phyloP scores from a whole-genome alignment of 1,140 invertebrate genomes.

The Calosoma granatense region DNA sequence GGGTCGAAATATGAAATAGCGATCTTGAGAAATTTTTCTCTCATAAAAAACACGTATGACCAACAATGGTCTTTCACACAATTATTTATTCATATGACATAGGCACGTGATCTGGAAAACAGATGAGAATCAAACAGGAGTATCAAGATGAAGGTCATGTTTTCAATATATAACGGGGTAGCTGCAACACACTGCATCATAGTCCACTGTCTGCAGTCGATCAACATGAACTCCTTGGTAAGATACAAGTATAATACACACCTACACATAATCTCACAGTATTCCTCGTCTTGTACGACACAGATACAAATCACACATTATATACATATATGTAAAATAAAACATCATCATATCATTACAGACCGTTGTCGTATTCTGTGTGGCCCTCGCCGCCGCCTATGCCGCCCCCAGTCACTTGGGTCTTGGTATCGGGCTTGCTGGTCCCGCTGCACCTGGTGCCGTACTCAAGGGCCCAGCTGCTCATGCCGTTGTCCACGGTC shows the following conservation, averaged over 20 bases:
- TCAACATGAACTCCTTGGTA: constrained; percentile 26
- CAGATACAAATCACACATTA: no score
- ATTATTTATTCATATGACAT: not conserved
- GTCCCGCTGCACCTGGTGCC: constrained; percentile 26
- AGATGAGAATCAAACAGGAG: not conserved
- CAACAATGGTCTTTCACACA: not conserved
- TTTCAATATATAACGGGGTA: not conserved
- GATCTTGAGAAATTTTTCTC: not conserved
- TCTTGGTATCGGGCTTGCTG: constrained; percentile 22
- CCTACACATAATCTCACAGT: no score
- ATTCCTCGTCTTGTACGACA: no score
- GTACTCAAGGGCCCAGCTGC: constrained; percentile 22
- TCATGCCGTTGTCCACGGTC: constrained; percentile 19
- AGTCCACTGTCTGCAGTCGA: not conserved
- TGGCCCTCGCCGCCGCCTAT: constrained; percentile 21
- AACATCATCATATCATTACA: not conserved
- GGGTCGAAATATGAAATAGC: not conserved
- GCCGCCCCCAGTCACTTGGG: constrained; percentile 22
- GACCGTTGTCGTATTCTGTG: constrained; percentile 20
- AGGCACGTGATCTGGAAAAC: not conserved
- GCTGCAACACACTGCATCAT: not conserved
- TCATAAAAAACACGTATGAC: not conserved
- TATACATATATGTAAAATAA: not conserved
- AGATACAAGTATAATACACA: no score
- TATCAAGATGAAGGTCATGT: not conserved